Conservation (phyloP, 2,888 invertebrate species). For the Lasioglossum vierecki region DNA sequence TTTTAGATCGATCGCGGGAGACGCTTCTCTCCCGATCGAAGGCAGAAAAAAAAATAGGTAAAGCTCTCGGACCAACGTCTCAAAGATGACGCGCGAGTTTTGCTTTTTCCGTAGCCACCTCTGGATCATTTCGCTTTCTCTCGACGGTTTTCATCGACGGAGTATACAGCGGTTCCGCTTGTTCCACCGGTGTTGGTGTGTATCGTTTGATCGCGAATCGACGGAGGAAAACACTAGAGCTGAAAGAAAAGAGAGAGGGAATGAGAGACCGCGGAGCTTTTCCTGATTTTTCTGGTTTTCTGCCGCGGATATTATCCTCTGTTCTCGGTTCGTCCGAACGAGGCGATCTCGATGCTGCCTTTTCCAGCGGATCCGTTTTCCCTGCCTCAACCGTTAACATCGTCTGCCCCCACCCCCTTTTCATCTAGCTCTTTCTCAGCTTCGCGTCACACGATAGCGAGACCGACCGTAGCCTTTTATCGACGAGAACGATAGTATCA, state of each 20-base stretch:
- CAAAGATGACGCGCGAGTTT: slow-evolving; percentile 6
- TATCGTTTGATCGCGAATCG: neutral
- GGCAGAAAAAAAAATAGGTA: slow-evolving; percentile 38
- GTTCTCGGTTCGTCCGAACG: slow-evolving; percentile 21
- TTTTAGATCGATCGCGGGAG: slow-evolving; percentile 30
- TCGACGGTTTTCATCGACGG: neutral
- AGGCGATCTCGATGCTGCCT: slow-evolving; percentile 42
- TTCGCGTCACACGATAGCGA: slow-evolving; percentile 30
- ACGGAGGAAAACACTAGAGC: neutral
- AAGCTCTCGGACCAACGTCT: slow-evolving; percentile 38
- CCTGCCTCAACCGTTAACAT: neutral
- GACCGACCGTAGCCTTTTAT: slow-evolving; percentile 47
- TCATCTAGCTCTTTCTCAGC: neutral
- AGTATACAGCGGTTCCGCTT: neutral
- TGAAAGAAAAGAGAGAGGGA: neutral
- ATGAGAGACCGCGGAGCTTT: slow-evolving; percentile 30
- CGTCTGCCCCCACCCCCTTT: neutral
- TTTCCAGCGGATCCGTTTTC: slow-evolving; percentile 4
- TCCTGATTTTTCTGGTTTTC: slow-evolving; percentile 33
- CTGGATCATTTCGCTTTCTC: neutral
- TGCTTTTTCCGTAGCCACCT: neutral
- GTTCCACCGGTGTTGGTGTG: neutral
- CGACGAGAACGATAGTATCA: slow-evolving; percentile 42
- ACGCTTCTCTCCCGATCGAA: slow-evolving; percentile 16
- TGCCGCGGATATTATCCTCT: slow-evolving; percentile 6